These are phyloP conservation scores for Torymus auratus DNA, from an alignment of 2,888 invertebrate species.

Conservation along the genomic window DNA sequence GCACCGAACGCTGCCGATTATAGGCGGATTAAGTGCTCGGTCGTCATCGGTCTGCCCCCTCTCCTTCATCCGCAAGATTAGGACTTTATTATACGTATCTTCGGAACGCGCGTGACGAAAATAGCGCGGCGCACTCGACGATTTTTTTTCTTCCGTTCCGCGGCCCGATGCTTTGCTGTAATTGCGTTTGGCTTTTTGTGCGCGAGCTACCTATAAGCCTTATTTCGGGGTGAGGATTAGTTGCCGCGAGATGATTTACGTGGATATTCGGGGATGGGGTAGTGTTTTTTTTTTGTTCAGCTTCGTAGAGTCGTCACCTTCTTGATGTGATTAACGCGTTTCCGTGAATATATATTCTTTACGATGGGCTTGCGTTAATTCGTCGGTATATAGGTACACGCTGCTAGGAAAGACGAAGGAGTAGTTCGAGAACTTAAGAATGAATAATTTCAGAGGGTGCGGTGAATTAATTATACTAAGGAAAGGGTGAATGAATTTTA, in stretches of 20 bases:
- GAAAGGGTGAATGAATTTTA: slow-evolving; percentile 7
- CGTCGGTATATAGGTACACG: too few species aligned
- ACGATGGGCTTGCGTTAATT: neutral
- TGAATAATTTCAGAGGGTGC: too few species aligned
- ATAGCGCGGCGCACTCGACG: too few species aligned
- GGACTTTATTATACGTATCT: too few species aligned
- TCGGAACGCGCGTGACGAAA: too few species aligned
- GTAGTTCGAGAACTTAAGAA: neutral
- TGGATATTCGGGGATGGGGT: slow-evolving; percentile 10
- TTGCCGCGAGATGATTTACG: slow-evolving; percentile 20
- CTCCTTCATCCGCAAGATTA: neutral
- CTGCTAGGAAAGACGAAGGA: neutral
- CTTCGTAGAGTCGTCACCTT: neutral
- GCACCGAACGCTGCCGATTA: neutral
- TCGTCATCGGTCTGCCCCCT: neutral
- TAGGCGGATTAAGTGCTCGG: slow-evolving; percentile 37
- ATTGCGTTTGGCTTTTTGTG: too few species aligned
- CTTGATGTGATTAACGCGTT: slow-evolving; percentile 27
- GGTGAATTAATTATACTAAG: neutral
- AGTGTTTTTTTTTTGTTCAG: slow-evolving; percentile 6
- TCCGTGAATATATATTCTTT: slow-evolving; percentile 20
- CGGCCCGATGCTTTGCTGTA: too few species aligned
- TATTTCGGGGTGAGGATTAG: too few species aligned
- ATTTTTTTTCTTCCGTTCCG: too few species aligned
- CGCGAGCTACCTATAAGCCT: too few species aligned